Percentiles rank a stretch among this genome's conserved stretches.
Evolutionary conservation across 2,113 vertebrate species (phyloP).

Genomic region (Semnopithecus entellus): DNA sequence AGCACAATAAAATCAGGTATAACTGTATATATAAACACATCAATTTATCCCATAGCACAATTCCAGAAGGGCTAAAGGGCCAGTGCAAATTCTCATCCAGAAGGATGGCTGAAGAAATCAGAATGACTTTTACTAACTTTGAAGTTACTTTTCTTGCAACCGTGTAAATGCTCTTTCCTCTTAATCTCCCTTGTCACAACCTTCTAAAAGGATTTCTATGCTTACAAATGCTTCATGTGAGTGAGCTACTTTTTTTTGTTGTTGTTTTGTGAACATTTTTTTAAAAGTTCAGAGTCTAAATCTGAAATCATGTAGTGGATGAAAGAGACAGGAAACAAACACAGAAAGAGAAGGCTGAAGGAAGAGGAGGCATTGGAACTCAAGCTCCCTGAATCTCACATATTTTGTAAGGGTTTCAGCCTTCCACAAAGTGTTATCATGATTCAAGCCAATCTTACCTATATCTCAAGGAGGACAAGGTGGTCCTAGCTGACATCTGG

Average conservation of each 20-base stretch:
- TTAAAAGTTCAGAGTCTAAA: neutral
- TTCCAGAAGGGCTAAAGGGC: neutral
- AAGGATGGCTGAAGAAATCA: neutral
- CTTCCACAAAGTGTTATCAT: neutral
- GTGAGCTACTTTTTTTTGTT: neutral
- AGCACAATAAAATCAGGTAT: neutral
- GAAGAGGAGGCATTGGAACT: neutral
- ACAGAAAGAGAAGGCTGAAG: neutral
- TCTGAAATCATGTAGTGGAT: neutral
- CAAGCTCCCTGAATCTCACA: constrained; percentile 15
- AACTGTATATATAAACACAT: neutral
- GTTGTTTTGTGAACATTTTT: neutral
- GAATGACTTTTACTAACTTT: neutral
- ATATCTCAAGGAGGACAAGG: neutral
- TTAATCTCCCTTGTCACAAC: neutral
- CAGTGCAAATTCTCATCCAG: neutral
- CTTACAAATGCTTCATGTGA: neutral
- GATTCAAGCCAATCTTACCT: constrained; percentile 57
- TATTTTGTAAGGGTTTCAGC: neutral
- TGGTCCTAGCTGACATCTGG: constrained; percentile 68
- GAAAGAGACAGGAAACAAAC: neutral
- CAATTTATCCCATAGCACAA: neutral
- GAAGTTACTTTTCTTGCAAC: neutral
- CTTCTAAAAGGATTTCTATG: neutral
- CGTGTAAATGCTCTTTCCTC: neutral